Conservation (phyloP, 2,888 invertebrate genomes). For the Geotrupes spiniger region DNA sequence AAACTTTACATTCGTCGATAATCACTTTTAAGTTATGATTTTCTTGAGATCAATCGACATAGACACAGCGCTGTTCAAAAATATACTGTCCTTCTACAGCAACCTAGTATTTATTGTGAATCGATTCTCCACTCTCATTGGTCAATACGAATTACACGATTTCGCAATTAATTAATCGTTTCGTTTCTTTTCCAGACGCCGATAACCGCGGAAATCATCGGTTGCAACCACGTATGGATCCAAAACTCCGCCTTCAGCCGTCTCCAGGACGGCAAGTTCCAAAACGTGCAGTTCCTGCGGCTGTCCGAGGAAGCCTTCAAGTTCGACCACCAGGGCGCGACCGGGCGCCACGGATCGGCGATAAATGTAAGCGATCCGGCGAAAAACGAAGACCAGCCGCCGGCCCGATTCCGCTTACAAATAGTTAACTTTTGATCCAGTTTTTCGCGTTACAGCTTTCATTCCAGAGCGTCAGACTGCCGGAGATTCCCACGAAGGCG, state of each 20-base stretch:
- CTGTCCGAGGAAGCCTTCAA: slow-evolving; percentile 62
- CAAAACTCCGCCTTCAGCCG: slow-evolving; percentile 65
- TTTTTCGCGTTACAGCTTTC: slow-evolving; percentile 56
- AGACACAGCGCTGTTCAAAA: too few species aligned
- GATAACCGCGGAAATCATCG: slow-evolving; percentile 59
- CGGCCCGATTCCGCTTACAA: too few species aligned
- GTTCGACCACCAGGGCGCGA: slow-evolving; percentile 57
- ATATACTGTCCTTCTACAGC: too few species aligned
- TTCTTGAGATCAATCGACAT: too few species aligned
- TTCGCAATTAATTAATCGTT: neutral
- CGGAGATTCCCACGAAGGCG: slow-evolving; percentile 58
- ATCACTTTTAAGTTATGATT: too few species aligned
- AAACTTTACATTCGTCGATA: too few species aligned
- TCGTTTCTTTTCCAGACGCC: slow-evolving; percentile 55
- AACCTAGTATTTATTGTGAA: too few species aligned
- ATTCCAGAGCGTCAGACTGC: slow-evolving; percentile 59
- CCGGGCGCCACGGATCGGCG: slow-evolving; percentile 64
- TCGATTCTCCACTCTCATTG: too few species aligned
- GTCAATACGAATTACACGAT: too few species aligned
- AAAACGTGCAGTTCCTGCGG: slow-evolving; percentile 56
- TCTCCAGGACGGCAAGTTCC: slow-evolving; percentile 60
- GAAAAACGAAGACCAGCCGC: neutral
- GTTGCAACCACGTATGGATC: slow-evolving; percentile 59
- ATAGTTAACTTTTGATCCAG: neutral
- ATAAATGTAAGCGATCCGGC: slow-evolving; percentile 46